phyloP scores from a whole-genome alignment of 2,797 vertebrate species.

The Pseudochromis fuscus region DNA sequence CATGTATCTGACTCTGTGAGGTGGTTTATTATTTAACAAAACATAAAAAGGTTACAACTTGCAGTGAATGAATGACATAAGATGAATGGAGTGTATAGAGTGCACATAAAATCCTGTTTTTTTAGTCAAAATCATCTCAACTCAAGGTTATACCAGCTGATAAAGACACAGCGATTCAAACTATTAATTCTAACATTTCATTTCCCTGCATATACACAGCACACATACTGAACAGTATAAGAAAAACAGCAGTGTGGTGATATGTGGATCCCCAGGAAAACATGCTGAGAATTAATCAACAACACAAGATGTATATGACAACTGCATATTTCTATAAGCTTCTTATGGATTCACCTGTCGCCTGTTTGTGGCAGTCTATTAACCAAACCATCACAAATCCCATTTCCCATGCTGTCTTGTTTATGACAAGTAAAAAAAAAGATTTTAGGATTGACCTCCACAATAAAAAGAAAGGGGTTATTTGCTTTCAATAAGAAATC shows the following conservation, averaged over 20 bases:
- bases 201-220: neutral
- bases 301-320: slow-evolving; percentile 12
- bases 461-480: neutral
- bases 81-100: no score
- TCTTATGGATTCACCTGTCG: slow-evolving; percentile 15
- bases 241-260: neutral
- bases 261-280: neutral
- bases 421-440: slow-evolving; percentile 5
- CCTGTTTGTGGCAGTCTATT: slow-evolving; percentile 28
- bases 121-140: neutral
- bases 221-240: neutral
- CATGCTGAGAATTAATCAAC: slow-evolving; percentile 12
- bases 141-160: slow-evolving; percentile 3
- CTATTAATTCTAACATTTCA: neutral
- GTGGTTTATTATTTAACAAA: no score
- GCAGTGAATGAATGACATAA: neutral
- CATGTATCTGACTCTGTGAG: no score
- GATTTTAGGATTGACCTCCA: neutral
- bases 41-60: neutral
- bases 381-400: slow-evolving; percentile 22
- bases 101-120: no score
- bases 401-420: neutral
- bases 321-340: slow-evolving; percentile 24
- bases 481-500: neutral
- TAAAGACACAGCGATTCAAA: neutral